Percentiles rank a stretch among this genome's conserved stretches.
Evolutionary conservation across 2,888 invertebrate species (phyloP).

Genomic region (Drosophila emarginata): DNA sequence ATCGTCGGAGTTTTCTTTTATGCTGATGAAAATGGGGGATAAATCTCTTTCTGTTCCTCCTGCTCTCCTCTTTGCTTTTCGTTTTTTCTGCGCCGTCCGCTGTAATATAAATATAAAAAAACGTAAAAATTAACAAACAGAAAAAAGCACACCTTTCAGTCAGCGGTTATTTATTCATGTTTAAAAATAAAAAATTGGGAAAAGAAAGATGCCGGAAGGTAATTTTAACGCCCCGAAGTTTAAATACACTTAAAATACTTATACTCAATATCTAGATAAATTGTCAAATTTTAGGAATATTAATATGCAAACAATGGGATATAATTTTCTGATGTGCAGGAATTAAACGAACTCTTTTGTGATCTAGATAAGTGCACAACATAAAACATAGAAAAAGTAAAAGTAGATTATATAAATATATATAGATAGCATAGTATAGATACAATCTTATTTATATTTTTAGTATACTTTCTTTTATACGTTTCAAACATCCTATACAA

Average conservation of each 20-base stretch:
- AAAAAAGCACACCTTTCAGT: constrained; percentile 34
- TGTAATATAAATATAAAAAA: constrained; percentile 55
- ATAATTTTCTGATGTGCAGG: no score
- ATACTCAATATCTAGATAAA: not conserved
- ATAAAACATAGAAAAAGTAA: no score
- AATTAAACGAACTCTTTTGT: no score
- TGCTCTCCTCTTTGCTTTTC: constrained; percentile 7
- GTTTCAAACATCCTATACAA: not conserved
- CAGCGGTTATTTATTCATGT: constrained; percentile 73
- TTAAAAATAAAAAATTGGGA: constrained; percentile 63
- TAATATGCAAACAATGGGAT: no score
- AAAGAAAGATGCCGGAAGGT: not conserved
- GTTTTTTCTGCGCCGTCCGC: constrained; percentile 51
- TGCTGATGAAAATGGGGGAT: constrained; percentile 27
- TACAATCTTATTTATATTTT: no score
- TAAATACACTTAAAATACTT: not conserved
- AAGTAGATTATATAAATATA: no score
- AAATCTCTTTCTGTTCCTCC: not conserved
- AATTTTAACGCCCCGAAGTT: not conserved
- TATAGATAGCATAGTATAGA: no score
- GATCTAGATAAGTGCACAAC: no score
- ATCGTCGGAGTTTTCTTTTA: constrained; percentile 61
- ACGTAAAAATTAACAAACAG: constrained; percentile 8
- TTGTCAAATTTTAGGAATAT: no score
- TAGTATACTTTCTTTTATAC: not conserved